Conservation (phyloP, 2,888 invertebrate species). For the Apodemia zela region DNA sequence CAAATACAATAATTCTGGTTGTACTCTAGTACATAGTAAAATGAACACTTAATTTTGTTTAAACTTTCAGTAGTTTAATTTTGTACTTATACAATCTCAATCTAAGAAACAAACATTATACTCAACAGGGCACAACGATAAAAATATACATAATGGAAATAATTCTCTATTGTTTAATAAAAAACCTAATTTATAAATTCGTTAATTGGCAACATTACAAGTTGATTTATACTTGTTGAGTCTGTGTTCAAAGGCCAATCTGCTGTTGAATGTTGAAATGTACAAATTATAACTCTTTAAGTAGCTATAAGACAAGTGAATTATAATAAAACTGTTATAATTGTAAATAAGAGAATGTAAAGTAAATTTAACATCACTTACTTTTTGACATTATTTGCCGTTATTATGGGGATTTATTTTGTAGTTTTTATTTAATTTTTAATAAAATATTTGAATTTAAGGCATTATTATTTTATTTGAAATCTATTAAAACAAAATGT, state of each 20-base stretch:
- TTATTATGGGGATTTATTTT: constrained; percentile 57
- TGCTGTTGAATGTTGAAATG: constrained; percentile 16
- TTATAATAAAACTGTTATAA: constrained; percentile 55
- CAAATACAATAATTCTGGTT: not conserved
- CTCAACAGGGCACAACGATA: constrained; percentile 4
- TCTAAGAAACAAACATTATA: not conserved
- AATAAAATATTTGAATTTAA: constrained; percentile 23
- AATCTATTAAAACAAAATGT: too few species aligned
- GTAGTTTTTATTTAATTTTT: constrained; percentile 38
- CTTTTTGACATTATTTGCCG: constrained; percentile 55
- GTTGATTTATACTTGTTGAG: constrained; percentile 8
- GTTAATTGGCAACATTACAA: constrained; percentile 1
- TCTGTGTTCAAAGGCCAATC: constrained; percentile 15
- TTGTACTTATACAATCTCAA: not conserved
- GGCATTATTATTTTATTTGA: constrained; percentile 8
- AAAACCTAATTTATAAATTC: not conserved
- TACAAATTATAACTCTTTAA: constrained; percentile 13
- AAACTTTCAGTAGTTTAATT: not conserved
- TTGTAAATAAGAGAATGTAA: constrained; percentile 52
- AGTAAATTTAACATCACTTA: constrained; percentile 44
- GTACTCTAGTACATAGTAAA: not conserved
- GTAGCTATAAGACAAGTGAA: constrained; percentile 41
- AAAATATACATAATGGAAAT: not conserved
- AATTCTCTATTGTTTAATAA: not conserved
- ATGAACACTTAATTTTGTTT: not conserved